Evolutionary conservation across 1,140 invertebrate species (phyloP).

Genomic region (Scaptomyza hsui): DNA sequence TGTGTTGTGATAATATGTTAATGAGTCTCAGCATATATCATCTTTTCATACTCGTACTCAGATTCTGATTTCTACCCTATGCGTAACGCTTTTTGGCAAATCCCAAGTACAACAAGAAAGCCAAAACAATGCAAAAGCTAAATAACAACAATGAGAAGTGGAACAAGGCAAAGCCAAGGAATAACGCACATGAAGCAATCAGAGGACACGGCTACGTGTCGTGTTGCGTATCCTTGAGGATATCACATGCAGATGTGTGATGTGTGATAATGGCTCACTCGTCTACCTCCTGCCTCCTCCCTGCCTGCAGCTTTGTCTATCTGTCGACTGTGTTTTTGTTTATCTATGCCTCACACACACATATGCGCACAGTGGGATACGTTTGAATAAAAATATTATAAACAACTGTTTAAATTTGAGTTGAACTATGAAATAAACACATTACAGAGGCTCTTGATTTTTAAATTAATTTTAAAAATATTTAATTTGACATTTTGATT

Average conservation of each 20-base stretch:
- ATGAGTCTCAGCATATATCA: slow-evolving; percentile 83
- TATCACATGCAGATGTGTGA: slow-evolving; percentile 82
- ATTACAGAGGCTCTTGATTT: too few species aligned
- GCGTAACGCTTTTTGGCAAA: slow-evolving; percentile 35
- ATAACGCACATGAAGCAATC: slow-evolving; percentile 67
- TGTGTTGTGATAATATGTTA: slow-evolving; percentile 83
- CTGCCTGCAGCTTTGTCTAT: slow-evolving; percentile 10
- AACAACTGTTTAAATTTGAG: too few species aligned
- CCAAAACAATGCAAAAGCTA: slow-evolving; percentile 43
- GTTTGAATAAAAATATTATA: too few species aligned
- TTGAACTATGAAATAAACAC: too few species aligned
- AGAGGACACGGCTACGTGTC: slow-evolving; percentile 73
- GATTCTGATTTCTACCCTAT: neutral
- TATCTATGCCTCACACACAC: slow-evolving; percentile 34
- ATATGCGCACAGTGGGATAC: slow-evolving; percentile 43
- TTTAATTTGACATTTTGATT: neutral
- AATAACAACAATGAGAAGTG: slow-evolving; percentile 36
- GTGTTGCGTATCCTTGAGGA: slow-evolving; percentile 80
- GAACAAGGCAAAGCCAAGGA: slow-evolving; percentile 8
- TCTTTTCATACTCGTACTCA: slow-evolving; percentile 46
- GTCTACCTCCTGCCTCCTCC: neutral
- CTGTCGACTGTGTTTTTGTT: slow-evolving; percentile 43
- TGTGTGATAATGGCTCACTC: slow-evolving; percentile 80
- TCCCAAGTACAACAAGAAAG: slow-evolving; percentile 34
- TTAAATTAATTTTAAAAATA: too few species aligned